Evolutionary conservation across 2,888 invertebrate genomes (phyloP).

Genomic region (Eristalinus sepulchralis): DNA sequence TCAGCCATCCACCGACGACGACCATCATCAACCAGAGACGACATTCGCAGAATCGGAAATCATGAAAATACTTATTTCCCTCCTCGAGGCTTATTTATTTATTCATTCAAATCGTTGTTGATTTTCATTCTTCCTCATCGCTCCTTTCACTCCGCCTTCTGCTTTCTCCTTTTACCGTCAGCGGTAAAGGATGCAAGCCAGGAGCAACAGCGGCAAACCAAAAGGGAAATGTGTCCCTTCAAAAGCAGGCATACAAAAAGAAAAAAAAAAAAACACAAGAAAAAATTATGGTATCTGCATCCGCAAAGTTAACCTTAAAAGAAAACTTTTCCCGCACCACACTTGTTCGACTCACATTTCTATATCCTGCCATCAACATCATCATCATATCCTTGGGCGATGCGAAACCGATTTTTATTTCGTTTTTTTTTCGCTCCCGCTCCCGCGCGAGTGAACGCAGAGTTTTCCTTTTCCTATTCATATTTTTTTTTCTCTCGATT

Average conservation of each 20-base stretch:
- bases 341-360: slow-evolving; percentile 49
- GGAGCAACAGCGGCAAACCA: slow-evolving; percentile 41
- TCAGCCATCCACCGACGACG: neutral
- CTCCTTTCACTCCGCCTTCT: neutral
- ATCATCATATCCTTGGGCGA: slow-evolving; percentile 69
- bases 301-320: slow-evolving; percentile 68
- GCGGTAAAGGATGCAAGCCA: slow-evolving; percentile 30
- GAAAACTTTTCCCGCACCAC: slow-evolving; percentile 43
- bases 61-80: slow-evolving; percentile 51
- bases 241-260: slow-evolving; percentile 13
- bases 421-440: slow-evolving; percentile 19
- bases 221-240: slow-evolving; percentile 42
- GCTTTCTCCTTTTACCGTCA: slow-evolving; percentile 21
- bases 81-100: slow-evolving; percentile 52
- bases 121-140: slow-evolving; percentile 18
- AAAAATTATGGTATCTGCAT: slow-evolving; percentile 59
- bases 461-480: slow-evolving; percentile 34
- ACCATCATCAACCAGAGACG: slow-evolving; percentile 8
- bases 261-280: neutral
- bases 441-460: neutral
- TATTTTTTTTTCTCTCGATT: slow-evolving; percentile 4
- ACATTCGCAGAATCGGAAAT: slow-evolving; percentile 49
- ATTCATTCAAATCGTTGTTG: slow-evolving; percentile 59
- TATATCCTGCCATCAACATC: slow-evolving; percentile 70
- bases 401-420: slow-evolving; percentile 68